Evolutionary conservation across 1,140 invertebrate species (phyloP).

Genomic region (Rhagoletis pomonella): DNA sequence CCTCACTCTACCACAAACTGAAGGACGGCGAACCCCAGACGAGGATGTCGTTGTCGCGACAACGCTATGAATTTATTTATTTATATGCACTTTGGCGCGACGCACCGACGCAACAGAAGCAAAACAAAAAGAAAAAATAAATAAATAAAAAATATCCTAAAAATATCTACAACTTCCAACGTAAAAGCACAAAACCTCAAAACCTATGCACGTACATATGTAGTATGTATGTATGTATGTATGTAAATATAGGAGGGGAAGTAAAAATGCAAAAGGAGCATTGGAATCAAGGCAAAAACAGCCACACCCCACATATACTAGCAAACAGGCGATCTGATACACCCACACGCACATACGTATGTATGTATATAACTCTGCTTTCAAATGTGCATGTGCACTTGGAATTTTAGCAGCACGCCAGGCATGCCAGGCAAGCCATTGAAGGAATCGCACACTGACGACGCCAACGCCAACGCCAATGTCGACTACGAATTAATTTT

Average conservation of each 20-base stretch:
- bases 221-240: conserved; percentile 7
- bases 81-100: conserved; percentile 74
- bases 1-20: not conserved
- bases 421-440: not conserved
- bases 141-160: conserved; percentile 6
- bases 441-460: not conserved
- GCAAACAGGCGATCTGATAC: not conserved
- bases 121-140: not conserved
- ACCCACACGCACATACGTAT: not conserved
- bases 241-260: not conserved
- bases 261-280: conserved; percentile 12
- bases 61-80: conserved; percentile 70
- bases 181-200: conserved; percentile 25
- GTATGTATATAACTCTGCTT: not conserved
- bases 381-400: not conserved
- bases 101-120: conserved; percentile 59
- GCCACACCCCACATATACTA: conserved; percentile 27
- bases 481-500: not conserved
- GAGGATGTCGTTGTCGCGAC: conserved; percentile 63
- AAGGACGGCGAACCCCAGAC: conserved; percentile 25
- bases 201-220: conserved; percentile 2
- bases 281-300: conserved; percentile 18
- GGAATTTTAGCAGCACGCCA: not conserved
- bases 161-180: not conserved
- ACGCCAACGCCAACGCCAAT: not conserved